Evolutionary conservation across 2,113 vertebrate genomes (phyloP).

Genomic region (Chroicocephalus ridibundus): DNA sequence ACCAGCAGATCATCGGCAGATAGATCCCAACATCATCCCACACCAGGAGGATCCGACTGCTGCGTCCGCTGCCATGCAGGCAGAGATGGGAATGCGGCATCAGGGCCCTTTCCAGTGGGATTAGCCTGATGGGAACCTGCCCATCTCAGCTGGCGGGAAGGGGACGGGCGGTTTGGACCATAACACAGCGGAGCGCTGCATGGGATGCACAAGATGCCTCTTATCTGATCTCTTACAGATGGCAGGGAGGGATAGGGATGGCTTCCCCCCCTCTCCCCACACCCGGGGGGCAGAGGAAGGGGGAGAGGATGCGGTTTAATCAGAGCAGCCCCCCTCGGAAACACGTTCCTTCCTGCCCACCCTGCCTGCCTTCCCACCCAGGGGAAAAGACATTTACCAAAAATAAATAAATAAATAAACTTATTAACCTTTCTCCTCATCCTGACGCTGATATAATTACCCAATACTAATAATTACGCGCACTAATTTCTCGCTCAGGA

Average conservation of each 20-base stretch:
- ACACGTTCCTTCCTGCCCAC: conserved; percentile 34
- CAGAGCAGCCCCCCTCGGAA: conserved; percentile 34
- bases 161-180: neutral
- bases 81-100: neutral
- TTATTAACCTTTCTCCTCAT: conserved; percentile 72
- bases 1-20: neutral
- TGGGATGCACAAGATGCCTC: neutral
- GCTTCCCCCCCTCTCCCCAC: neutral
- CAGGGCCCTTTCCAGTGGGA: neutral
- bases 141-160: neutral
- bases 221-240: neutral
- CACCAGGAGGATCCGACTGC: fast-evolving
- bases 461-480: conserved; percentile 70
- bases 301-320: conserved; percentile 40
- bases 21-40: fast-evolving
- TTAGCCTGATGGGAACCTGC: neutral
- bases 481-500: conserved; percentile 67
- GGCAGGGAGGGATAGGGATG: neutral
- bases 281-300: neutral
- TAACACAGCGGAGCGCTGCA: fast-evolving
- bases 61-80: fast-evolving
- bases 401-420: conserved; percentile 61
- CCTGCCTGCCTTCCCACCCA: conserved; percentile 2
- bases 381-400: conserved; percentile 58
- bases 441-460: conserved; percentile 68